Evolutionary conservation across 2,797 vertebrate genomes (phyloP).

Genomic region (Typhlichthys eigenmanni): DNA sequence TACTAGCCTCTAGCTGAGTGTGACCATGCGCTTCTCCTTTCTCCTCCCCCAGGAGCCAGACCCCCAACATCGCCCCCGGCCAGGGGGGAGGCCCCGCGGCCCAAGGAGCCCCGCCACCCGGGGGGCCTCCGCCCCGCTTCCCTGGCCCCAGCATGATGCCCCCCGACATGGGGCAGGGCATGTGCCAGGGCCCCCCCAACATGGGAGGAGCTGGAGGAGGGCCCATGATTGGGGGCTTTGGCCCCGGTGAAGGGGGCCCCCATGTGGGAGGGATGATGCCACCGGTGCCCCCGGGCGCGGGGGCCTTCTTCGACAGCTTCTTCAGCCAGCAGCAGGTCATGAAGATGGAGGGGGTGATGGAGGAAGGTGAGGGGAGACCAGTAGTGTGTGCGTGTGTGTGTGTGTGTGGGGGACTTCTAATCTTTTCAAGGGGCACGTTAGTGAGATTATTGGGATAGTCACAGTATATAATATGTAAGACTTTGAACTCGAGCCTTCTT

Average conservation of each 20-base stretch:
- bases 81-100: conserved; percentile 58
- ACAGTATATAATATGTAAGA: no score
- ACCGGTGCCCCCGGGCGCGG: conserved; percentile 78
- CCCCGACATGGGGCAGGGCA: conserved; percentile 79
- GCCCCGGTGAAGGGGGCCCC: conserved; percentile 75
- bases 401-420: no score
- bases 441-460: no score
- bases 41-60: conserved; percentile 67
- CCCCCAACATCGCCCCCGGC: conserved; percentile 59
- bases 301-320: conserved; percentile 87
- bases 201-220: conserved; percentile 78
- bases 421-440: no score
- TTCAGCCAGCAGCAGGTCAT: conserved; percentile 85
- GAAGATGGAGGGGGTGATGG: conserved; percentile 80
- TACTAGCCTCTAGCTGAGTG: no score
- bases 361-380: conserved; percentile 76
- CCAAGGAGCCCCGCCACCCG: conserved; percentile 59
- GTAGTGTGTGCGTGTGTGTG: neutral
- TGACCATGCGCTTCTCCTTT: neutral
- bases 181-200: conserved; percentile 79
- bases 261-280: conserved; percentile 80
- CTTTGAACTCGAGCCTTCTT: no score
- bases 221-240: conserved; percentile 85
- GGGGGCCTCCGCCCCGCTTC: conserved; percentile 77
- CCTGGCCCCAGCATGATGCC: conserved; percentile 76